Evolutionary conservation across 2,888 invertebrate species (phyloP).

Genomic region (Eupsilia transversa): DNA sequence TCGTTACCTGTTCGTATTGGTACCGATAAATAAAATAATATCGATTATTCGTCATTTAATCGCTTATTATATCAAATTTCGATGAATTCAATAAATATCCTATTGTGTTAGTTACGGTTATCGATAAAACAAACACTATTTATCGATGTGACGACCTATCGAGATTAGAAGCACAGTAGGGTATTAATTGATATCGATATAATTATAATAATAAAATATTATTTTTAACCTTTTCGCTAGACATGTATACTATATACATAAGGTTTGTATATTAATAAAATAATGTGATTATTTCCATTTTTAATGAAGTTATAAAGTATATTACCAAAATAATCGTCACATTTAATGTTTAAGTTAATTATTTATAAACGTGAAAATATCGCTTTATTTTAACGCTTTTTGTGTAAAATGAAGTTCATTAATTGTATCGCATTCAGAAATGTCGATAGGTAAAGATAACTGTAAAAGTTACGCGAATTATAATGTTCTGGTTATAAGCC

Average conservation of each 20-base stretch:
- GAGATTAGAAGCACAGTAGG: slow-evolving; percentile 28
- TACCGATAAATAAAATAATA: slow-evolving; percentile 46
- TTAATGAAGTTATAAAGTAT: slow-evolving; percentile 64
- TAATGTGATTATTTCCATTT: slow-evolving; percentile 68
- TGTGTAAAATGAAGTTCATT: slow-evolving; percentile 61
- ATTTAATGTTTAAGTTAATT: slow-evolving; percentile 68
- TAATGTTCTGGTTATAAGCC: slow-evolving; percentile 47
- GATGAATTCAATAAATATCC: slow-evolving; percentile 17
- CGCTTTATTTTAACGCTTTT: slow-evolving; percentile 64
- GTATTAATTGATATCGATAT: slow-evolving; percentile 52
- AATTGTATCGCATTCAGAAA: slow-evolving; percentile 31
- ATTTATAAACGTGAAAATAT: slow-evolving; percentile 62
- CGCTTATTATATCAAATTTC: slow-evolving; percentile 44
- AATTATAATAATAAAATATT: slow-evolving; percentile 41
- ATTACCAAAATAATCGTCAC: slow-evolving; percentile 72
- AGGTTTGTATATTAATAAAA: slow-evolving; percentile 66
- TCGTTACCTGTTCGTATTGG: slow-evolving; percentile 46
- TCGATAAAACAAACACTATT: slow-evolving; percentile 24
- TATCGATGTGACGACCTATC: slow-evolving; percentile 26
- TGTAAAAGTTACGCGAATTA: slow-evolving; percentile 29
- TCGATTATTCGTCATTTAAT: slow-evolving; percentile 41
- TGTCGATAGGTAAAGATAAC: slow-evolving; percentile 53
- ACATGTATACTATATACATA: slow-evolving; percentile 64
- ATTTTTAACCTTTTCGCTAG: slow-evolving; percentile 65
- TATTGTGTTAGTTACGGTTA: slow-evolving; percentile 15